phyloP scores from a whole-genome alignment of 2,888 invertebrate species.

The Sipunculus nudus region DNA sequence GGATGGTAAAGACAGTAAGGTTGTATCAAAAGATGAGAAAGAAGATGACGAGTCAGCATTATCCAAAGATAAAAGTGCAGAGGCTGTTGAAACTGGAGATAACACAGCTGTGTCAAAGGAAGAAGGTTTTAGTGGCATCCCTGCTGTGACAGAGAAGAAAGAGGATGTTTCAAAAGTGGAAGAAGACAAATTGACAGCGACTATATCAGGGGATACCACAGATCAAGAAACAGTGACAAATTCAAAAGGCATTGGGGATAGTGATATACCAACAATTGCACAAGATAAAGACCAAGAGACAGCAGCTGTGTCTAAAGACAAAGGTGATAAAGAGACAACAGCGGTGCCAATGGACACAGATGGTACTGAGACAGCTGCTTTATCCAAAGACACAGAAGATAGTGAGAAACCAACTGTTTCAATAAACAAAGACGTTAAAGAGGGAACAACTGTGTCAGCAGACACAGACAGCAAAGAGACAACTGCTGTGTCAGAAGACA shows the following conservation, averaged over 20 bases:
- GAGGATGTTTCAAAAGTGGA: slow-evolving; percentile 1
- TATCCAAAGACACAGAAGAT: too few relatives aligned
- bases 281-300: neutral
- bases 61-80: too few relatives aligned
- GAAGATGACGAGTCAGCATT: too few relatives aligned
- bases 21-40: too few relatives aligned
- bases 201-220: neutral
- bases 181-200: neutral
- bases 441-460: neutral
- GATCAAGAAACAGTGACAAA: neutral
- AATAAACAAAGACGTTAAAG: neutral
- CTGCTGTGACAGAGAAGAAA: neutral
- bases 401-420: slow-evolving; percentile 2
- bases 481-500: too few relatives aligned
- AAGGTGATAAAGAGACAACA: neutral
- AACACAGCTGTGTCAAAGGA: too few relatives aligned
- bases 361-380: neutral
- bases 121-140: too few relatives aligned
- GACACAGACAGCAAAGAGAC: neutral
- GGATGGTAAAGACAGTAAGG: too few relatives aligned
- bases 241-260: neutral
- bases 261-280: too few relatives aligned
- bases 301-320: neutral
- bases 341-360: neutral
- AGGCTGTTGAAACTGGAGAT: too few relatives aligned